These are phyloP conservation scores for Strix uralensis DNA, from an alignment of 2,113 vertebrate genomes.

Conservation along the genomic window DNA sequence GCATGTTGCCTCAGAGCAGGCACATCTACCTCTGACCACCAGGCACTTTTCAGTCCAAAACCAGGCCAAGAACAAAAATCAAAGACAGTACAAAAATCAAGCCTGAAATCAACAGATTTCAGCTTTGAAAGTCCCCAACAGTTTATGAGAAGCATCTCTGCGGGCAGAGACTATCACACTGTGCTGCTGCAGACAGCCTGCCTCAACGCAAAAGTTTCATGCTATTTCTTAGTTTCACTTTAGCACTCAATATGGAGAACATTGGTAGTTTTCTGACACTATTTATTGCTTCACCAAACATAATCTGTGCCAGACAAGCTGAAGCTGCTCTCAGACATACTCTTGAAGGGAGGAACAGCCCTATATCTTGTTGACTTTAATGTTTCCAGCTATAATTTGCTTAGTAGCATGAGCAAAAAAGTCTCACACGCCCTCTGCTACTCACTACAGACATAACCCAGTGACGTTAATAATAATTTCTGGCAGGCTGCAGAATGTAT, in stretches of 20 bases:
- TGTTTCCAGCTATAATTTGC: background rate
- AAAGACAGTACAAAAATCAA: background rate
- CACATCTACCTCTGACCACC: background rate
- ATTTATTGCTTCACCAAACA: background rate
- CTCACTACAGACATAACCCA: background rate
- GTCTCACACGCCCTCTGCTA: background rate
- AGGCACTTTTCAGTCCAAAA: background rate
- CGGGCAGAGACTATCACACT: rapidly evolving
- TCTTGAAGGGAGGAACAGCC: background rate
- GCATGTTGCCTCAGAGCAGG: rapidly evolving
- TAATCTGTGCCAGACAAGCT: background rate
- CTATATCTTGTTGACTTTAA: background rate
- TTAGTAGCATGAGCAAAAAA: background rate
- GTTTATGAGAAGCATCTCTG: background rate
- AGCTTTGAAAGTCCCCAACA: background rate
- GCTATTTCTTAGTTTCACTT: rapidly evolving
- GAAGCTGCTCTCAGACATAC: background rate
- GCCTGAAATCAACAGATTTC: background rate
- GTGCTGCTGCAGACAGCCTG: background rate
- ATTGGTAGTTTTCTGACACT: rapidly evolving
- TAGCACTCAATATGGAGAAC: rapidly evolving
- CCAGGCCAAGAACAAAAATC: background rate
- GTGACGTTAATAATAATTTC: background rate
- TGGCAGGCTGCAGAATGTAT: background rate
- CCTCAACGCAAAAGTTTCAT: rapidly evolving